Conservation (phyloP, 2,797 vertebrate genomes). For the Cyprinella venusta region DNA sequence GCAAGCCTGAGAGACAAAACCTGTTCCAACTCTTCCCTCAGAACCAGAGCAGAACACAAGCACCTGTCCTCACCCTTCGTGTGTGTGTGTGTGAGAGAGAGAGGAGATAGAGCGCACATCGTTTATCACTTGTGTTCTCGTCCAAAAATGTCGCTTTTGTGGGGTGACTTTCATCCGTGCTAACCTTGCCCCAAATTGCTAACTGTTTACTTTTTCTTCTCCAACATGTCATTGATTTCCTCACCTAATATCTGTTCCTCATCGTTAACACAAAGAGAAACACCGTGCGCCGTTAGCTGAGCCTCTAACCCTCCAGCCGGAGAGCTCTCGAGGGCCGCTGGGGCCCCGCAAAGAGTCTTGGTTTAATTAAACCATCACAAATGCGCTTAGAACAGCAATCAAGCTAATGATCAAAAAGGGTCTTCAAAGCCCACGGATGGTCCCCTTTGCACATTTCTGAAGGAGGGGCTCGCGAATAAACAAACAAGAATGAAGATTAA, state of each 20-base stretch:
- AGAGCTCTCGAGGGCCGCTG: conserved; percentile 41
- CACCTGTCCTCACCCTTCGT: conserved; percentile 55
- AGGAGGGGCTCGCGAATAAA: conserved; percentile 58
- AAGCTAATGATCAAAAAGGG: conserved; percentile 65
- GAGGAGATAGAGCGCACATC: conserved; percentile 52
- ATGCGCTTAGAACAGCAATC: conserved; percentile 65
- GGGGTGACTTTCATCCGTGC: conserved; percentile 63
- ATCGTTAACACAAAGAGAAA: conserved; percentile 38
- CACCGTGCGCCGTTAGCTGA: conserved; percentile 25
- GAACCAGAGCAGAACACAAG: conserved; percentile 61
- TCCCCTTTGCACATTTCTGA: conserved; percentile 57
- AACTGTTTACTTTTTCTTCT: conserved; percentile 57
- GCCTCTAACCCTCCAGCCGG: conserved; percentile 53
- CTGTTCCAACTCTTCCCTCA: conserved; percentile 46
- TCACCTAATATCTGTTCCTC: conserved; percentile 41
- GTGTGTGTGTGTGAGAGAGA: neutral
- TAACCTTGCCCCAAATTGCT: conserved; percentile 67
- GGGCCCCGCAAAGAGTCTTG: conserved; percentile 52
- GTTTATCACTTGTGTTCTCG: conserved; percentile 62
- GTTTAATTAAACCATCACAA: conserved; percentile 69
- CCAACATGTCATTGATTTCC: conserved; percentile 44
- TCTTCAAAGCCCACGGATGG: conserved; percentile 62
- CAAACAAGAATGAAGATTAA: conserved; percentile 55
- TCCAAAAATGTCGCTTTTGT: conserved; percentile 58
- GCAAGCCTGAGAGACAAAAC: conserved; percentile 51